These are phyloP conservation scores for Pseudanteris insignis DNA, from an alignment of 2,888 invertebrate genomes.

Conservation along the genomic window DNA sequence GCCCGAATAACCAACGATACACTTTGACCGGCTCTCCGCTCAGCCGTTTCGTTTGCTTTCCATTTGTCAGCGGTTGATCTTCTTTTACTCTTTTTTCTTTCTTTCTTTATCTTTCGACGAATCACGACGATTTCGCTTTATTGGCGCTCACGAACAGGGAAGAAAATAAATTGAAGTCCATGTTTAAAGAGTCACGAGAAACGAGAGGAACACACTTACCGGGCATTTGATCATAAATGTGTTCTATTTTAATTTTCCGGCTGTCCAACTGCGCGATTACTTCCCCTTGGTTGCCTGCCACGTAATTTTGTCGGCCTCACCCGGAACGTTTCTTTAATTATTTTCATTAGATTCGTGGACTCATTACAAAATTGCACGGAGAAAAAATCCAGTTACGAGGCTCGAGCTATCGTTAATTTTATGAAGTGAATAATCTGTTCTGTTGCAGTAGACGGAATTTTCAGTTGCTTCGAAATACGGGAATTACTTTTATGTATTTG, in stretches of 20 bases:
- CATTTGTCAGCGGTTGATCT: slow-evolving; percentile 5
- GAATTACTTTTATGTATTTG: too few species aligned
- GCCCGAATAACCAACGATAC: slow-evolving; percentile 13
- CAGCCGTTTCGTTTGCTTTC: slow-evolving; percentile 12
- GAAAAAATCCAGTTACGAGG: too few species aligned
- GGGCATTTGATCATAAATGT: slow-evolving; percentile 2
- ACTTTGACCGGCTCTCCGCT: slow-evolving; percentile 3
- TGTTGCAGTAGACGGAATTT: too few species aligned
- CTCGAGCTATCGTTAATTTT: too few species aligned
- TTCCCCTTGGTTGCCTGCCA: too few species aligned
- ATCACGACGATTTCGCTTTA: slow-evolving; percentile 6
- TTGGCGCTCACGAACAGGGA: slow-evolving; percentile 1
- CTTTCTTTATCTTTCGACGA: neutral
- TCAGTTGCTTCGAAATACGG: too few species aligned
- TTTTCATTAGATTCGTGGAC: too few species aligned
- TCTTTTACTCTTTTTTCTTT: neutral
- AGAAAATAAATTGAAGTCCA: slow-evolving; percentile 3
- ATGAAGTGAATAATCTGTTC: too few species aligned
- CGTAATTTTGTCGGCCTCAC: too few species aligned
- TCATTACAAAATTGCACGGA: too few species aligned
- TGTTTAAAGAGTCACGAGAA: slow-evolving; percentile 1
- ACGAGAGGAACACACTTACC: slow-evolving; percentile 3
- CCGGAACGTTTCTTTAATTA: too few species aligned
- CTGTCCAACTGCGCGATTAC: slow-evolving; percentile 2
- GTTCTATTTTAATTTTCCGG: neutral